Conservation (phyloP, 1,140 invertebrate species). For the Hylaeus volcanicus region DNA sequence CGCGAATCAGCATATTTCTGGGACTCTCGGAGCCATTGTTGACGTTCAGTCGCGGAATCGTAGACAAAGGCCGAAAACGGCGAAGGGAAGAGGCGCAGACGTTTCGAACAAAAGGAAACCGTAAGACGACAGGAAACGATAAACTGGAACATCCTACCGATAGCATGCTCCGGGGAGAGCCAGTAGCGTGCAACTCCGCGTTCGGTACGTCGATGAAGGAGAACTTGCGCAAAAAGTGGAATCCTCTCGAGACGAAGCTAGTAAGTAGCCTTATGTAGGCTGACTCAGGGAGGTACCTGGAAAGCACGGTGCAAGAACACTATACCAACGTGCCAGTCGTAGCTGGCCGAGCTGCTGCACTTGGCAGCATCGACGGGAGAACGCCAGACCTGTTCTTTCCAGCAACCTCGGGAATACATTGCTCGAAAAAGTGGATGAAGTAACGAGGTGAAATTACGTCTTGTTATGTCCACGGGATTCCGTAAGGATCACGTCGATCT, state of each 20-base stretch:
- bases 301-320: conserved; percentile 68
- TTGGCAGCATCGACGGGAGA: conserved; percentile 50
- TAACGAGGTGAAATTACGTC: conserved; percentile 41
- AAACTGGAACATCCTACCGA: conserved; percentile 62
- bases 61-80: conserved; percentile 9
- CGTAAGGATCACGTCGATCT: conserved; percentile 29
- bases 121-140: conserved; percentile 63
- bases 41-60: not conserved
- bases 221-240: conserved; percentile 71
- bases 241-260: conserved; percentile 66
- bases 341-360: conserved; percentile 10
- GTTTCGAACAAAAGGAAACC: conserved; percentile 30
- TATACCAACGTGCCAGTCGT: conserved; percentile 33
- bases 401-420: conserved; percentile 15
- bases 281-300: conserved; percentile 71
- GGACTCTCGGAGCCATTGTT: not conserved
- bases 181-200: conserved; percentile 46
- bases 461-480: conserved; percentile 41
- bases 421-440: conserved; percentile 44
- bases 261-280: conserved; percentile 75
- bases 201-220: conserved; percentile 44
- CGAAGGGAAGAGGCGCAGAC: not conserved
- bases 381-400: conserved; percentile 45
- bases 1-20: not conserved
- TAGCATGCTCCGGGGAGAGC: conserved; percentile 38